Evolutionary conservation across 1,140 invertebrate species (phyloP), one percentile per base, ranked within the genome.

Genomic region (Drosophila prosaltans): DNA sequence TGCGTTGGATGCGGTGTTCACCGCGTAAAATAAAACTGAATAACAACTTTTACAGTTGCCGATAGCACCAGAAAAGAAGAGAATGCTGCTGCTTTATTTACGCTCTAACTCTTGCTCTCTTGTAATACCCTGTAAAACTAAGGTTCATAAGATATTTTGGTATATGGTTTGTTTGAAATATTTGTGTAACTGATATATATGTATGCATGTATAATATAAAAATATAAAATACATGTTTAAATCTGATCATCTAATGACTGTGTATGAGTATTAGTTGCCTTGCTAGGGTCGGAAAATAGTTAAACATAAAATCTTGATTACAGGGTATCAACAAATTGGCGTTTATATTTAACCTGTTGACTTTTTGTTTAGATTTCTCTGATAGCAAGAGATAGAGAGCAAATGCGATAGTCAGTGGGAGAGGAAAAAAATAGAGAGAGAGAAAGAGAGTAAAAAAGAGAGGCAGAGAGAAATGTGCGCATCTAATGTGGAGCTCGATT

Each of bases 401-500:
- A 24, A 7, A 36, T 36, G 3, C 32, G 6, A 7, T 7, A 48
- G 7, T 24, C 43, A 8, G 16, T 21, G 43, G 11, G 45, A 21
- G 45, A 16, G 6, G 21, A 6, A 36, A 4, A 36, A 36, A 36
- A 36, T 36, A 7, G 9, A 26, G 21, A 51, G 21, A 36, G 21
- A 10, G 10, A 16, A 30, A 71, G 45, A 73, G 59, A n/a, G 8
- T 11, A 39, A 32, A 41, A 63, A 59, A 24, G n/a, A 3, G 60
- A 48, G 66, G 45, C 45, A 70, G 67, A 51, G 45, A 51, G 24
- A 51, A 51, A 51, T 26, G 21, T 9, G 6, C 21, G 8, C 68
- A 71, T 76, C 72, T 71, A 72, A 65, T 71, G 45, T 26, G 69
- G 39, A 74, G 76, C 76, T 69, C 69, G 10, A 63, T 64, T 54